phyloP scores from a whole-genome alignment of 92 coral and sea anemone genomes.

The Zoanthus solanderi region DNA sequence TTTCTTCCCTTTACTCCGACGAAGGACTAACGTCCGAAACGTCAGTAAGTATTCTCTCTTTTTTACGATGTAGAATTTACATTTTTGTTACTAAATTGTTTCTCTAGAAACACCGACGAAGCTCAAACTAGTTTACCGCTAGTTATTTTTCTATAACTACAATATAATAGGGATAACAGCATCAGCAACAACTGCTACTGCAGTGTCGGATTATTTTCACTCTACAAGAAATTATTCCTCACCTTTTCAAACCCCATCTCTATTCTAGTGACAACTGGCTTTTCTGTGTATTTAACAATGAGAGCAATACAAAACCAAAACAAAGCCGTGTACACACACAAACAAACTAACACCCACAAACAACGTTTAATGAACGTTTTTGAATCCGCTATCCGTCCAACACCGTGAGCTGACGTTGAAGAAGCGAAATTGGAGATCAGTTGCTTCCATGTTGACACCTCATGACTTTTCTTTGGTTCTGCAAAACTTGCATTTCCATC shows the following conservation, averaged over 20 bases:
- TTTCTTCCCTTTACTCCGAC: constrained; percentile 63
- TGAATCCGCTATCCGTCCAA: constrained; percentile 70
- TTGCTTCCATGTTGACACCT: background rate
- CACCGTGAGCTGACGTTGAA: constrained; percentile 81
- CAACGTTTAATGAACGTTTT: constrained; percentile 49
- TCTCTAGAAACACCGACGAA: too few relatives aligned
- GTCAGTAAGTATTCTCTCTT: too few relatives aligned
- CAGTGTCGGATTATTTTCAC: constrained; percentile 10
- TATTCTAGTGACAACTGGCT: constrained; percentile 73
- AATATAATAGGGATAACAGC: constrained; percentile 63
- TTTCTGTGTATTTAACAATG: constrained; percentile 43
- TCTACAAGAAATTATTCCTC: constrained; percentile 27
- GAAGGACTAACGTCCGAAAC: too few relatives aligned
- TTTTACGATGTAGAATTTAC: too few relatives aligned
- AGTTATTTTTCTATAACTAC: constrained; percentile 57
- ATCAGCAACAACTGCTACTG: background rate
- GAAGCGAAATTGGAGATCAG: constrained; percentile 59
- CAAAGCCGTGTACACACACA: constrained; percentile 56
- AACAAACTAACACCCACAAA: constrained; percentile 62
- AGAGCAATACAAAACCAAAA: constrained; percentile 59
- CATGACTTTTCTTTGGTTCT: background rate
- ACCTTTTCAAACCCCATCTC: constrained; percentile 84
- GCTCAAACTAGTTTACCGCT: too few relatives aligned
- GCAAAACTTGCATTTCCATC: background rate
- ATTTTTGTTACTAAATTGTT: too few relatives aligned